These are phyloP conservation scores for Lerista edwardsae DNA, from an alignment of 2,797 vertebrate genomes.

Conservation along the genomic window DNA sequence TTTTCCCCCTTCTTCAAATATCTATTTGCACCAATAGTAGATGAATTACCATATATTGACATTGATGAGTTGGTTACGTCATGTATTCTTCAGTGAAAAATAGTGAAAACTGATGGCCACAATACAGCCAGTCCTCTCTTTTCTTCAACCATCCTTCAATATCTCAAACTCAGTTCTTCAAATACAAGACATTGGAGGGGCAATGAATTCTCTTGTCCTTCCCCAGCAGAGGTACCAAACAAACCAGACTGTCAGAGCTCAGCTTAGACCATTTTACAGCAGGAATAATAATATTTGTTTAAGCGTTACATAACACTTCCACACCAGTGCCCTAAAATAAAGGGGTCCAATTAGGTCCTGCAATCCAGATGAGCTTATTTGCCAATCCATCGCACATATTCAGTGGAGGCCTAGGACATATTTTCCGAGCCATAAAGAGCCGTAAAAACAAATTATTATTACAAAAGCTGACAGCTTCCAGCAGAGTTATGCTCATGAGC, in stretches of 20 bases:
- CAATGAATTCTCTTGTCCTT: too few relatives aligned
- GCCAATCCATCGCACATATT: background rate
- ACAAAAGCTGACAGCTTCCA: background rate
- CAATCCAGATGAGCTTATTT: background rate
- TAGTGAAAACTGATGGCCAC: too few relatives aligned
- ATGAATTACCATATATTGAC: too few relatives aligned
- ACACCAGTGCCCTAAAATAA: constrained; percentile 44
- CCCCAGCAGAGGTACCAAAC: background rate
- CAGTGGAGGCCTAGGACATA: background rate
- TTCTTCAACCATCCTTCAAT: background rate
- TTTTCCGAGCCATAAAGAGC: background rate
- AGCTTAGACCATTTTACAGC: constrained; percentile 55
- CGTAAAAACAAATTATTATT: background rate
- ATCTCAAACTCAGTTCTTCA: background rate
- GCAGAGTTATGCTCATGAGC: background rate
- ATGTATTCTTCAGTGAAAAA: background rate
- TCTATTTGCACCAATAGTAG: background rate
- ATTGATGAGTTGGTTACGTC: background rate
- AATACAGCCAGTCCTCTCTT: too few relatives aligned
- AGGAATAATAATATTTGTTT: constrained; percentile 1
- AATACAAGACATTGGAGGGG: background rate
- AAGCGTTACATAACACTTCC: constrained; percentile 65
- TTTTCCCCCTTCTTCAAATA: background rate
- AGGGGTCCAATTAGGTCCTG: constrained; percentile 44
- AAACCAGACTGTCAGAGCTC: constrained; percentile 9